Percentiles rank a stretch among this genome's conserved stretches.
phyloP scores from a whole-genome alignment of 1,140 invertebrate genomes.

The Drosophila repletoides region DNA sequence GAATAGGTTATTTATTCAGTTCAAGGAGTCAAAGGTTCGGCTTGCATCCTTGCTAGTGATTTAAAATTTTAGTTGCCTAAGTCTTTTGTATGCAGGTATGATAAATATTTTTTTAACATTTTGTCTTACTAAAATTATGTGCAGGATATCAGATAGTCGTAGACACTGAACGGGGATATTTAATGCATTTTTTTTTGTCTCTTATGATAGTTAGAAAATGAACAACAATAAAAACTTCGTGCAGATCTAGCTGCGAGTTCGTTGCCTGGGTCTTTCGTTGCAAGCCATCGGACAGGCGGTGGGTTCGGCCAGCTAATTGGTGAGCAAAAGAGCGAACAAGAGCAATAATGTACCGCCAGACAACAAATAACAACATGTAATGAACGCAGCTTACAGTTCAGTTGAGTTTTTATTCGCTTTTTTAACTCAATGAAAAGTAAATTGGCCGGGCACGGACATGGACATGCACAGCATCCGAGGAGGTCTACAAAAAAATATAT shows the following conservation, averaged over 20 bases:
- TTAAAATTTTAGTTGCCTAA: too few species aligned
- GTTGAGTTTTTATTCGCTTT: slow-evolving; percentile 21
- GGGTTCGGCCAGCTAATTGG: slow-evolving; percentile 57
- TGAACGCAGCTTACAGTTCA: slow-evolving; percentile 71
- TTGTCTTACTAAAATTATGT: not conserved
- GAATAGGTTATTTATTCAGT: too few species aligned
- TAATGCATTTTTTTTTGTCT: not conserved
- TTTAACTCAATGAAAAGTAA: slow-evolving; percentile 57
- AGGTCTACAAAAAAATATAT: slow-evolving; percentile 30
- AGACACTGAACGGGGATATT: not conserved
- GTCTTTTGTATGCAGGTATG: not conserved
- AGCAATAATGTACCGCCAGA: slow-evolving; percentile 74
- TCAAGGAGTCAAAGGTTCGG: too few species aligned
- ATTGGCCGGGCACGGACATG: slow-evolving; percentile 65
- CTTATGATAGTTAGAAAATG: slow-evolving; percentile 16
- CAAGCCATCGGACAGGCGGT: slow-evolving; percentile 7
- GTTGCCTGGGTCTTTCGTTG: slow-evolving; percentile 59
- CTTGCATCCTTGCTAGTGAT: too few species aligned
- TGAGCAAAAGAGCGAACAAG: slow-evolving; percentile 76
- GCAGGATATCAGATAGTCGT: not conserved
- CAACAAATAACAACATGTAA: slow-evolving; percentile 80
- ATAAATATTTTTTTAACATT: not conserved
- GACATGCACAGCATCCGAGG: slow-evolving; percentile 48
- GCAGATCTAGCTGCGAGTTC: slow-evolving; percentile 19
- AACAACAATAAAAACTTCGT: not conserved